A percentile compares a stretch with the other conserved stretches of the same genome.
phyloP scores from a whole-genome alignment of 2,888 invertebrate genomes.

The Hirtodrosophila histrioides region DNA sequence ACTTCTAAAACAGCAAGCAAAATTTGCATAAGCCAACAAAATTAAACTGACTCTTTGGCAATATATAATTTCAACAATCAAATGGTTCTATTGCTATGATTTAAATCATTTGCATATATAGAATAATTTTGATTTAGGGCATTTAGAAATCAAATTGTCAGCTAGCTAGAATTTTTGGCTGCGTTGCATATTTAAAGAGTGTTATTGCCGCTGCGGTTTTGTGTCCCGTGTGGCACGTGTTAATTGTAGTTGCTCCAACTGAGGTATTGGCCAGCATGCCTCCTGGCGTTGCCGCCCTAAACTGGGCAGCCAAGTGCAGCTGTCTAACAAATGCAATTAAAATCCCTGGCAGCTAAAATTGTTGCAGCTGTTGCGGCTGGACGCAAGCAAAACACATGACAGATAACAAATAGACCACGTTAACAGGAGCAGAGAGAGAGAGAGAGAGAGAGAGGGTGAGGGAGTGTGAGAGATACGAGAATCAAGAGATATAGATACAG shows the following conservation, averaged over 20 bases:
- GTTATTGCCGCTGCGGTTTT: constrained; percentile 38
- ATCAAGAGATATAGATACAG: background rate
- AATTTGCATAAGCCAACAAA: too few relatives aligned
- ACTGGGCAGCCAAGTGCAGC: constrained; percentile 24
- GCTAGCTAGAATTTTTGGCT: background rate
- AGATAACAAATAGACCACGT: constrained; percentile 66
- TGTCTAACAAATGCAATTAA: constrained; percentile 67
- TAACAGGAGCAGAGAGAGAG: background rate
- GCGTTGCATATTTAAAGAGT: constrained; percentile 50
- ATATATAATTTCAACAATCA: too few relatives aligned
- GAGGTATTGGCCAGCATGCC: background rate
- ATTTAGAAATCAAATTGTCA: constrained; percentile 2
- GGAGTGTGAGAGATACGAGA: background rate
- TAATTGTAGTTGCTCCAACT: constrained; percentile 50
- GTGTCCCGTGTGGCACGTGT: constrained; percentile 49
- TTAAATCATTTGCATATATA: too few relatives aligned
- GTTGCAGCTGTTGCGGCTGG: constrained; percentile 14
- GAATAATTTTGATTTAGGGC: background rate
- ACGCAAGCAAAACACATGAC: constrained; percentile 50
- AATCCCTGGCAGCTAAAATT: constrained; percentile 48
- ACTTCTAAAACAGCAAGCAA: too few relatives aligned
- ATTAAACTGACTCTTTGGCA: too few relatives aligned
- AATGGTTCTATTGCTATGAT: too few relatives aligned
- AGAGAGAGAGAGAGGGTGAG: too few relatives aligned
- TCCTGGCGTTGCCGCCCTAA: background rate